These are phyloP conservation scores for Cichlasoma orientale DNA, from an alignment of 2,797 vertebrate species.

Conservation along the genomic window DNA sequence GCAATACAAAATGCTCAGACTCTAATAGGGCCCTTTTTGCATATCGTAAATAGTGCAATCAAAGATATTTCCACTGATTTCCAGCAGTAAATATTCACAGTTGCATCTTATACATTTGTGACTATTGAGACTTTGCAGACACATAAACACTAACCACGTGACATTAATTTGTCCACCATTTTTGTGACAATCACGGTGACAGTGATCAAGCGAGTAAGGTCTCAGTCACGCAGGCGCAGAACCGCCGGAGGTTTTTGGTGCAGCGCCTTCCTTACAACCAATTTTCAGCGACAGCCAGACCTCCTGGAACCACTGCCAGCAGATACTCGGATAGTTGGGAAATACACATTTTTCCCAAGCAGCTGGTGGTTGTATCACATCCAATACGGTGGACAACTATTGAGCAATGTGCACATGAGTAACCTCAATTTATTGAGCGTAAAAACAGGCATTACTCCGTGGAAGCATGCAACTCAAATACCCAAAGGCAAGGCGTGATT, in stretches of 20 bases:
- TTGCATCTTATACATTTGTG: slow-evolving; percentile 6
- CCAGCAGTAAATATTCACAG: slow-evolving; percentile 22
- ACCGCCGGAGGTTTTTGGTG: not conserved
- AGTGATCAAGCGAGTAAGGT: not conserved
- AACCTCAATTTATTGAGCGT: not conserved
- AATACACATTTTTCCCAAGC: not conserved
- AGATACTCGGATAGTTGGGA: not conserved
- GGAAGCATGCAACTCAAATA: slow-evolving; percentile 31
- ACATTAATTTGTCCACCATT: not conserved
- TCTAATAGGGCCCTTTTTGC: slow-evolving; percentile 19
- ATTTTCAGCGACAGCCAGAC: not conserved
- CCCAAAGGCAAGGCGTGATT: slow-evolving; percentile 1
- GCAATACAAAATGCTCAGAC: slow-evolving; percentile 10
- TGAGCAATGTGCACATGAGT: not conserved
- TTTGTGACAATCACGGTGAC: not conserved
- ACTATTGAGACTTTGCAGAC: not conserved
- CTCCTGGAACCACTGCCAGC: not conserved
- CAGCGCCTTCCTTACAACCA: not conserved
- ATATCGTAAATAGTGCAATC: not conserved
- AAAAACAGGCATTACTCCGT: slow-evolving; percentile 21
- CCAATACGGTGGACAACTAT: not conserved
- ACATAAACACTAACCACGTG: not conserved
- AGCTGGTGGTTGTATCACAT: not conserved
- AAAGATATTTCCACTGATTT: slow-evolving; percentile 13
- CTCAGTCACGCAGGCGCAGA: not conserved